Evolutionary conservation across 2,113 vertebrate genomes (phyloP).

Genomic region (Dasypus novemcinctus): DNA sequence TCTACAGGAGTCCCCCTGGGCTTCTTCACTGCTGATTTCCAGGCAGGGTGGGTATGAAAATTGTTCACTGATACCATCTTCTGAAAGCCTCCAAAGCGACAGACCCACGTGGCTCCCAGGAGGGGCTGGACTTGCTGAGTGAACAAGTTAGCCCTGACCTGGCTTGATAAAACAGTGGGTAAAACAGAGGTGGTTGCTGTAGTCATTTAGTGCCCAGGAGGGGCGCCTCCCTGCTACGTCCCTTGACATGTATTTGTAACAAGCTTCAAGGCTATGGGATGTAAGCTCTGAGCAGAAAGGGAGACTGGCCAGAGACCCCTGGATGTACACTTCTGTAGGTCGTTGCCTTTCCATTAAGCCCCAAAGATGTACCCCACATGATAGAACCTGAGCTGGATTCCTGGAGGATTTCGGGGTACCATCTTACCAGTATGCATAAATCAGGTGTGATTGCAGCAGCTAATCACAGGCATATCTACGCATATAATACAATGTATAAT

Average conservation of each 20-base stretch:
- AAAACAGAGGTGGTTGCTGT: not conserved
- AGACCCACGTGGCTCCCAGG: not conserved
- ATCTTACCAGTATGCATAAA: no score
- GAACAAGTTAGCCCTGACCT: no score
- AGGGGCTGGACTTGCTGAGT: not conserved
- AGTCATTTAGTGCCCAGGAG: not conserved
- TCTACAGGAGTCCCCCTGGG: not conserved
- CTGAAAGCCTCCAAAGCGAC: not conserved
- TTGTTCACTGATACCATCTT: not conserved
- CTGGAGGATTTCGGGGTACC: not conserved
- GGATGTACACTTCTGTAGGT: no score
- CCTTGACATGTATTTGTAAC: not conserved
- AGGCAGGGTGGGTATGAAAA: not conserved
- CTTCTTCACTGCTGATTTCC: not conserved
- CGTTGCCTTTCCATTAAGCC: not conserved
- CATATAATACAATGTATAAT: no score
- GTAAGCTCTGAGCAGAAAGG: not conserved
- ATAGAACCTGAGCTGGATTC: no score
- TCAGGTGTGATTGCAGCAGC: not conserved
- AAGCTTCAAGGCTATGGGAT: not conserved
- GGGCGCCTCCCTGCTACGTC: not conserved
- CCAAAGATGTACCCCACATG: accelerated
- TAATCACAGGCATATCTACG: not conserved
- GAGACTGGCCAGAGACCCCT: not conserved
- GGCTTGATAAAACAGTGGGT: no score